Base-by-base conservation (phyloP, 2,888 invertebrate species). In the Agyllia agylla region DNA sequence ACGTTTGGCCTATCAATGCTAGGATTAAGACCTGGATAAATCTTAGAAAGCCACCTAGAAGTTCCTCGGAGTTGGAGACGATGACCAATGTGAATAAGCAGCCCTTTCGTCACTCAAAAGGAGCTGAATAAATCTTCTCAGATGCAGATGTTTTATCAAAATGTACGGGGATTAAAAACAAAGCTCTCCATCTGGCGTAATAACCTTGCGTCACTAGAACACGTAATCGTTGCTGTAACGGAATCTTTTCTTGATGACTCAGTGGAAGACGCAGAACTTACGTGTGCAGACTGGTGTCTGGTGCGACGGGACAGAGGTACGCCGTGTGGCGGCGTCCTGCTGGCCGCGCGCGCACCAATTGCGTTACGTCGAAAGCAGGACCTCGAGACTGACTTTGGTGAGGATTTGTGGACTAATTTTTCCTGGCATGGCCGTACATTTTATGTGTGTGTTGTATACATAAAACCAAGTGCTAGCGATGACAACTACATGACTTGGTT, bases 1-100 rank as follows among this genome's bases (percentile, higher is more conserved):
- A 91, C 13, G 86, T 90, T 4, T 93, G 90, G 92, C 91, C 92
- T 15, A 42, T 89, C 11, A 92, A 92, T 73, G 90, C 93, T 4
- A 86, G 90, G 38, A 78, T 93, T 11, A 93, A 92, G 80, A 15
- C 83, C 3, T 92, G 92, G 90, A 73, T 86, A 11, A 75, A 79
- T 75, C 81, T 84, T 85, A 82, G 85, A 3, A 78, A 31, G n/a
- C 83, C 73, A 30, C 30, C 49, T 75, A 57, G 20, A 49, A 35
- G 17, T 11, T 15, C 57, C 42, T 15, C 31, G n/a, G 42, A 31
- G 17, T 33, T 30, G 8, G 83, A 35, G 27, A 33, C 6, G 30
- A 64, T 64, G 64, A 64, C 64, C 2, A 30, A 30, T 73, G 73
- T 73, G 35, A 78, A 13, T n/a, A 20, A 31, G 27, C 79, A 85